Percentiles rank a stretch among this genome's conserved stretches.
Conservation (phyloP, 2,888 invertebrate genomes). For the Chrysomela aeneicollis region DNA sequence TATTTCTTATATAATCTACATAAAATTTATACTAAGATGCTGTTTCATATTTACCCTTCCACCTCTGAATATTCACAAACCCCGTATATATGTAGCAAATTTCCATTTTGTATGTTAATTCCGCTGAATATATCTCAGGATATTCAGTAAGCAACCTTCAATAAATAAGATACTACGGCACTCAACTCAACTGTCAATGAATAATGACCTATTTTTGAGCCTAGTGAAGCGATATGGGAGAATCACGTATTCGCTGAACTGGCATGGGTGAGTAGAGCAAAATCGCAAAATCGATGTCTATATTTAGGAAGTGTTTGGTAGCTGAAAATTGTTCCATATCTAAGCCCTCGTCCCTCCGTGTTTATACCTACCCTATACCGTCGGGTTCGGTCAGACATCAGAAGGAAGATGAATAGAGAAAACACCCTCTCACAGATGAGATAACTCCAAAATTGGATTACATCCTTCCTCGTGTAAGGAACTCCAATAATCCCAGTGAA, state of each 20-base stretch:
- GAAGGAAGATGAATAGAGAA: neutral
- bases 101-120: no score
- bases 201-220: neutral
- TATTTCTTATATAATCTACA: no score
- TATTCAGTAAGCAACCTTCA: neutral
- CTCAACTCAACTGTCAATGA: neutral
- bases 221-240: neutral
- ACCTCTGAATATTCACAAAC: no score
- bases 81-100: no score
- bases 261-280: neutral
- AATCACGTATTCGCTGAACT: neutral
- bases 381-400: neutral
- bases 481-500: neutral
- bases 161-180: neutral
- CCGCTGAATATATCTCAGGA: no score
- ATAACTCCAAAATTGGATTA: neutral
- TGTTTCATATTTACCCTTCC: no score
- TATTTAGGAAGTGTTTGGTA: conserved; percentile 1
- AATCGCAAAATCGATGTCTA: neutral
- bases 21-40: no score
- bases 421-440: neutral
- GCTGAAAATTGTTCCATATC: neutral
- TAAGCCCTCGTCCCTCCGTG: neutral
- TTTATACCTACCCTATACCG: no score
- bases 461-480: conserved; percentile 2